Percentiles rank a stretch among this genome's conserved stretches.
Conservation (phyloP, 2,888 invertebrate species). For the Arrhopalites spinosus region DNA sequence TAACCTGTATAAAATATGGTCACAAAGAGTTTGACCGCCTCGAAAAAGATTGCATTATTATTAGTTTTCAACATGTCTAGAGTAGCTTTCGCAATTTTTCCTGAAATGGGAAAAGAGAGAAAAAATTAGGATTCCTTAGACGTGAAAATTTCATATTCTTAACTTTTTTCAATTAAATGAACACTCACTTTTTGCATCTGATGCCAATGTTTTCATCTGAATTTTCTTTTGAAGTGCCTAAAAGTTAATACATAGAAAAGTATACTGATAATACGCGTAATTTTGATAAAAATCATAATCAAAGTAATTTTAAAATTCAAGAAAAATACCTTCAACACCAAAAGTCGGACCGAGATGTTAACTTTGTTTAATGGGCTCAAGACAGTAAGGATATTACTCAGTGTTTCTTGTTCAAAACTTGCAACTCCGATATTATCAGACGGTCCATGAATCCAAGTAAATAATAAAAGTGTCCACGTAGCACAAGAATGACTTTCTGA, state of each 20-base stretch:
- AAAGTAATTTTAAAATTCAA: too few species aligned
- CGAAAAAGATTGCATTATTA: conserved; percentile 71
- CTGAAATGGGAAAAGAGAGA: too few species aligned
- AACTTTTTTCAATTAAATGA: too few species aligned
- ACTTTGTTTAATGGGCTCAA: conserved; percentile 55
- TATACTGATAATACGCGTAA: neutral
- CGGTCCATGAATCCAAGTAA: conserved; percentile 53
- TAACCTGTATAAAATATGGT: conserved; percentile 76
- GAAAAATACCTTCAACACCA: conserved; percentile 53
- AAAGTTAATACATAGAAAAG: too few species aligned
- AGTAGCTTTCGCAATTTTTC: conserved; percentile 71
- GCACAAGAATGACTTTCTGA: conserved; percentile 50
- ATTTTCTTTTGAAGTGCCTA: conserved; percentile 49
- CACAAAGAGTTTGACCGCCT: conserved; percentile 74
- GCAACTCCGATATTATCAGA: conserved; percentile 43
- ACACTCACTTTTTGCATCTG: conserved; percentile 66
- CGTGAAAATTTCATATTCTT: too few species aligned
- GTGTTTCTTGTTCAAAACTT: conserved; percentile 53
- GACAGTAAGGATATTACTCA: conserved; percentile 53
- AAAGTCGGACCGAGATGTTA: conserved; percentile 50
- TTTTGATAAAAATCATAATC: neutral
- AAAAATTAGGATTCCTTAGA: too few species aligned
- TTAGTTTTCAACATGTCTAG: conserved; percentile 71
- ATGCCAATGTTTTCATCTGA: conserved; percentile 60
- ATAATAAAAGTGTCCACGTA: conserved; percentile 52